A percentile compares a stretch with the other conserved stretches of the same genome.
Evolutionary conservation across 2,888 invertebrate genomes (phyloP).

Genomic region (Drosophila imparisetae): DNA sequence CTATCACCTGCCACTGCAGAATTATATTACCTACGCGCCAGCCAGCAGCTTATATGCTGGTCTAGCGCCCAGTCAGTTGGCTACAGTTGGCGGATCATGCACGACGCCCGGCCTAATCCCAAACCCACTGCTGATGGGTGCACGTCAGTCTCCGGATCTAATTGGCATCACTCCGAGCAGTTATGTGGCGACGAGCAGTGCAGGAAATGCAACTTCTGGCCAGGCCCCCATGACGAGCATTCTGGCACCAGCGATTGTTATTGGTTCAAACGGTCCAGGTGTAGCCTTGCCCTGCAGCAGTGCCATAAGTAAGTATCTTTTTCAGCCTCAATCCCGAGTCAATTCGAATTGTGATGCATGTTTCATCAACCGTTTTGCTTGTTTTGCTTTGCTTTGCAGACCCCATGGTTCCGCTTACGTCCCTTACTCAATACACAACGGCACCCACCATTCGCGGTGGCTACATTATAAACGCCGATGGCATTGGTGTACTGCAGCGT

Average conservation of each 20-base stretch:
- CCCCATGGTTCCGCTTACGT: slow-evolving; percentile 82
- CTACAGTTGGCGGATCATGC: slow-evolving; percentile 37
- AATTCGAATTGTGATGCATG: slow-evolving; percentile 6
- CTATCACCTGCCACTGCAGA: slow-evolving; percentile 62
- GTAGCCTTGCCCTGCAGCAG: slow-evolving; percentile 66
- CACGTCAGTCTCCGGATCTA: slow-evolving; percentile 83
- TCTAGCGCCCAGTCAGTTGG: slow-evolving; percentile 75
- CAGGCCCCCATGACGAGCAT: slow-evolving; percentile 63
- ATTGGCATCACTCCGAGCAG: slow-evolving; percentile 81
- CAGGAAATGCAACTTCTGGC: slow-evolving; percentile 24
- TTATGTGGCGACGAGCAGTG: slow-evolving; percentile 67
- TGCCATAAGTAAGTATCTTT: slow-evolving; percentile 68
- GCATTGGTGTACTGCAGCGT: slow-evolving; percentile 78
- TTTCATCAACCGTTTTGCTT: slow-evolving; percentile 3
- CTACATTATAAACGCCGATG: slow-evolving; percentile 82
- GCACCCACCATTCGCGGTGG: slow-evolving; percentile 83
- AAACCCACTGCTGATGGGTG: slow-evolving; percentile 70
- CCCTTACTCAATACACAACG: slow-evolving; percentile 83
- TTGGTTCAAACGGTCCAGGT: slow-evolving; percentile 68
- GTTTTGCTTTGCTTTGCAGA: slow-evolving; percentile 54
- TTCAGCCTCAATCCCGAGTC: not conserved
- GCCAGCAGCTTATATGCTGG: slow-evolving; percentile 82
- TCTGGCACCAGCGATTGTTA: slow-evolving; percentile 76
- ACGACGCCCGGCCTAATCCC: slow-evolving; percentile 51
- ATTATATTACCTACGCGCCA: slow-evolving; percentile 83